Base-by-base conservation (phyloP, 2,888 invertebrate genomes). In the Mythimna ferrago region DNA sequence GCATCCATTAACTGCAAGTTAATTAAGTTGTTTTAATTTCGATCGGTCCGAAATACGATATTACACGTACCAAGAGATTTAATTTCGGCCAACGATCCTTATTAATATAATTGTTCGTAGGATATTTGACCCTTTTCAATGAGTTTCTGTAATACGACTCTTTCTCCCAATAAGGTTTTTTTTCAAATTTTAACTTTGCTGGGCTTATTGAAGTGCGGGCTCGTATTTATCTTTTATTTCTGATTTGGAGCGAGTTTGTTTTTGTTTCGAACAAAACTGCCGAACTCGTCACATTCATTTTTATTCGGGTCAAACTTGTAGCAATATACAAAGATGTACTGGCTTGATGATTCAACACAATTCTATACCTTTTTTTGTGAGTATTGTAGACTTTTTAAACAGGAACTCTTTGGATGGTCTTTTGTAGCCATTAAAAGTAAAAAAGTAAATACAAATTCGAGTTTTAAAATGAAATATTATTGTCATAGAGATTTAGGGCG, bases 181-280 rank as follows among this genome's bases (percentile, higher is more conserved):
- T 84, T 83, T 62, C 67, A 66, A 83, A 83, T 85, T 84, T 83
- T 51, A 74, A 74, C 75, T 83, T 81, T 81, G 16, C 66, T 60
- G 48, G 73, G 71, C 73, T 82, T 84, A 85, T 78, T 81, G 73
- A 80, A 84, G 61, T 78, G 58, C 71, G 81, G 76, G 71, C n/a
- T 83, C 83, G 74, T 74, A 81, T 83, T 84, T 83, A 81, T 83
- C 77, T 84, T 83, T 74, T 83, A 83, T 83, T 83, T 76, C 70
- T 71, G 62, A 84, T 76, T 80, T 76, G 65, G 71, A n/a, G 16
- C 44, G 71, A 73, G 78, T 75, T 78, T 69, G 71, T 82, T 78
- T 81, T 76, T 76, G 80, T 84, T 84, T 82, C 66, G 51, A 71
- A 73, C 64, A 68, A 73, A 66, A 70, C 35, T 62, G 65, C 60